phyloP scores from a whole-genome alignment of 1,140 invertebrate genomes.

The Hirudo medicinalis region DNA sequence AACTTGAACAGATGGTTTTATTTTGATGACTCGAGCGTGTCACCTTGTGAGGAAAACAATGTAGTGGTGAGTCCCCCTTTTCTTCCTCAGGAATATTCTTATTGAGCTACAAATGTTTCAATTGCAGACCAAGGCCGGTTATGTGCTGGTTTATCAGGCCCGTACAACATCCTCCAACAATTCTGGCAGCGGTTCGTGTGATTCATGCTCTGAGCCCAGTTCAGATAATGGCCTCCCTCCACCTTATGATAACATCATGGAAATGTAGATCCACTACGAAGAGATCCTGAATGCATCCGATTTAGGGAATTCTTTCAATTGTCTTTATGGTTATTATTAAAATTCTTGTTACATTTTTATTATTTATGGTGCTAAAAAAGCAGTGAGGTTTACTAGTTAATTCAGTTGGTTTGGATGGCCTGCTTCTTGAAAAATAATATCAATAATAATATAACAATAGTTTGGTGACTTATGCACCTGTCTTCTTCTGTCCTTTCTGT shows the following conservation, averaged over 20 bases:
- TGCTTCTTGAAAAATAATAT: too few species aligned
- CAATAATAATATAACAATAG: too few species aligned
- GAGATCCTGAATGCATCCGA: constrained; percentile 2
- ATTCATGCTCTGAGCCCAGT: constrained; percentile 12
- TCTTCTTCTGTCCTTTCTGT: too few species aligned
- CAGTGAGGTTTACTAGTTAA: too few species aligned
- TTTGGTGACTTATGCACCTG: too few species aligned
- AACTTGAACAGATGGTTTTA: constrained; percentile 45
- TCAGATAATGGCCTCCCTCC: constrained; percentile 26
- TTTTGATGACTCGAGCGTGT: constrained; percentile 50
- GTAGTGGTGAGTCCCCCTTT: constrained; percentile 31
- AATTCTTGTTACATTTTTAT: too few species aligned
- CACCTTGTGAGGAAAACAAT: constrained; percentile 30
- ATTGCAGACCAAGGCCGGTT: constrained; percentile 44
- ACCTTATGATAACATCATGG: constrained; percentile 15
- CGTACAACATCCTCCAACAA: constrained; percentile 23
- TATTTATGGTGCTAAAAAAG: too few species aligned
- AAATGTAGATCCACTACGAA: not conserved
- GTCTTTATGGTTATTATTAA: too few species aligned
- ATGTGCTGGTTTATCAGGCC: constrained; percentile 44
- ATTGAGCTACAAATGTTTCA: constrained; percentile 19
- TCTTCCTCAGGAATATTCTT: not conserved
- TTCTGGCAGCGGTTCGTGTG: constrained; percentile 14
- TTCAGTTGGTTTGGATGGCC: too few species aligned
- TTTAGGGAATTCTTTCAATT: constrained; percentile 6